Base-by-base conservation (phyloP, 2,797 vertebrate genomes). In the Sebastolobus altivelis region DNA sequence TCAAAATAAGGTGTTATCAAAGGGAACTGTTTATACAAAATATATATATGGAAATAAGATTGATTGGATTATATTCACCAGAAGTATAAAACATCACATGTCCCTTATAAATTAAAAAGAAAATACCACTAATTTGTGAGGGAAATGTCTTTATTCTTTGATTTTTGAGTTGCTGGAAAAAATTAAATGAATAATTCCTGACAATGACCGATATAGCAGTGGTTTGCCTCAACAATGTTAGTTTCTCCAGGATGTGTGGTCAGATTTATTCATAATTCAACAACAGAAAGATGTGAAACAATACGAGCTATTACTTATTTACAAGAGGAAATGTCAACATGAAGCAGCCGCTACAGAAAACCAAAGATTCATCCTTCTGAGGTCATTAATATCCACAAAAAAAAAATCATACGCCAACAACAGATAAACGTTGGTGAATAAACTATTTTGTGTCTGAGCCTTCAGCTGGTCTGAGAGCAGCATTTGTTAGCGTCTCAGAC, bases 401-500 rank as follows among this genome's bases (percentile, higher is more conserved):
- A n/a, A 11, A 8, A 18, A 11, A 18, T 4, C 13, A 4, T 3
- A 37, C 7, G 13, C 7, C 5, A 16, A 27, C 13, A 33, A 11
- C 38, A 56, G 37, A 63, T 9, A 9, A 37, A 72, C 33, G n/a
- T 25, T 25, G 5, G 14, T 16, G 38, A 70, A 74, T 22, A 22
- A 75, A 81, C 40, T 35, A 14, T 22, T 59, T 10, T 59, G 81
- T 6, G 3, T 73, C 3, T 5, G 60, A 62, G 65, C 27, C 60
- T 77, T 71, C 74, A 75, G 72, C 72, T 80, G 76, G n/a, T 79
- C 75, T 82, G 72, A 60, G 71, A 84, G 54, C 69, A 56, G 73
- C 43, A 9, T 68, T 40, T 67, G 58, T 77, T 33, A 9, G 49
- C 11, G 54, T 31, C 35, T 71, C 18, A 0, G 3, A 49, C 54